phyloP scores from a whole-genome alignment of 2,113 vertebrate species.

The Pogonocichla stellata region DNA sequence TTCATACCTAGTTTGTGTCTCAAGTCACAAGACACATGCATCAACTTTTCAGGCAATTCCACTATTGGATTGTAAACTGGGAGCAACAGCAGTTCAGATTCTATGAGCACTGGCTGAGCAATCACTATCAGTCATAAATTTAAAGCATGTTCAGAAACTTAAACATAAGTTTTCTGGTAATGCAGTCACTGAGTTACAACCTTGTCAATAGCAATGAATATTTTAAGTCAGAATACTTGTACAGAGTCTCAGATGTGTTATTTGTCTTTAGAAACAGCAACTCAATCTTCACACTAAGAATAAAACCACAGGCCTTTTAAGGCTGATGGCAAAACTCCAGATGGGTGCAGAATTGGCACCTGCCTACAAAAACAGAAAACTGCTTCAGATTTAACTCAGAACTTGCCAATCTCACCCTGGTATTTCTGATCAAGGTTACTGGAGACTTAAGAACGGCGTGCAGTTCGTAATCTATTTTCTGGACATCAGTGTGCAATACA shows the following conservation, averaged over 20 bases:
- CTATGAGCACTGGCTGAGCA: slow-evolving; percentile 15
- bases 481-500: background rate
- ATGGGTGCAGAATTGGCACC: slow-evolving; percentile 9
- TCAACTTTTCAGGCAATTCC: background rate
- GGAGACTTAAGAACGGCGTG: background rate
- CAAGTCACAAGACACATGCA: slow-evolving; percentile 5
- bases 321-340: background rate
- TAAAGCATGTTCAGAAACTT: slow-evolving; percentile 1
- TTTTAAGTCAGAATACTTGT: background rate
- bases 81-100: slow-evolving; percentile 33
- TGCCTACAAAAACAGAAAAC: background rate
- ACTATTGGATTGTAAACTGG: background rate
- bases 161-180: slow-evolving; percentile 16
- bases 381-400: background rate
- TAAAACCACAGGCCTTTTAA: background rate
- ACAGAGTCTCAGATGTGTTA: background rate
- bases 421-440: background rate
- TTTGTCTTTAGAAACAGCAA: background rate
- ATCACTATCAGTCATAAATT: slow-evolving; percentile 43
- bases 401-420: background rate
- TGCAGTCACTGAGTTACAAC: background rate
- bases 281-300: background rate
- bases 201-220: slow-evolving; percentile 26
- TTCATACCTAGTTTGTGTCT: background rate
- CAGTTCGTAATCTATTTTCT: background rate